Evolutionary conservation across 2,113 vertebrate species (phyloP), one percentile per base, ranked within the genome.

Genomic region (Oryzias celebensis): DNA sequence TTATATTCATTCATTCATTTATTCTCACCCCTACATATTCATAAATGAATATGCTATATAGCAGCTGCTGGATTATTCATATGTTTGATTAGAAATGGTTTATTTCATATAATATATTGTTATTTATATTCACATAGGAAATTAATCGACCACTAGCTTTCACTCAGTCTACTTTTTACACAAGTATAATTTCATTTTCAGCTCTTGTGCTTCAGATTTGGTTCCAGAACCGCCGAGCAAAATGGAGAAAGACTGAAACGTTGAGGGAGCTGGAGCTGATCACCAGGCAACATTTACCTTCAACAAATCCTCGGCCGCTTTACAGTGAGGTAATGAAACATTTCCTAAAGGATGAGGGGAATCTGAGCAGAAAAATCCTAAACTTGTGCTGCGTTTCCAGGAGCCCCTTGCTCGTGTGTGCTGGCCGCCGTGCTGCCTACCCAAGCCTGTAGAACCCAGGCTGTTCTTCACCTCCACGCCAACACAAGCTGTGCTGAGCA

Each of bases 191-290:
- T 2, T 31, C 0, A 24, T 5, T 1, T 12, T 24, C 0, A 46
- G 42, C 23, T 45, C 6, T 54, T 63, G 36, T 62, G 44, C 31
- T 64, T 23, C 45, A 89, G 88, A 88, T 89, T 52, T 89, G 88
- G 88, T 89, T 90, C 36, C 86, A 88, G 22, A 88, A 89, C 62
- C 87, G 83, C 58, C 62, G 88, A 71, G 88, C 88, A 31, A 89
- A 88, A 47, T 87, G 85, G 88, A 84, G 86, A 44, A 89, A 89
- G 54, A 13, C 60, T 0, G 80, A 89, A 70, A 85, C 86, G 1
- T 42, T 80, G 61, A 86, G 69, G 36, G 84, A 87, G 8, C 31
- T 86, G 4, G 65, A 80, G 22, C 44, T 62, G 48, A 62, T 79
- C 51, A 46, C 18, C 47, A 65, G 64, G 5, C 73, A 42, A 10